Evolutionary conservation across 2,113 vertebrate genomes (phyloP).

Genomic region (Seriola rivoliana): DNA sequence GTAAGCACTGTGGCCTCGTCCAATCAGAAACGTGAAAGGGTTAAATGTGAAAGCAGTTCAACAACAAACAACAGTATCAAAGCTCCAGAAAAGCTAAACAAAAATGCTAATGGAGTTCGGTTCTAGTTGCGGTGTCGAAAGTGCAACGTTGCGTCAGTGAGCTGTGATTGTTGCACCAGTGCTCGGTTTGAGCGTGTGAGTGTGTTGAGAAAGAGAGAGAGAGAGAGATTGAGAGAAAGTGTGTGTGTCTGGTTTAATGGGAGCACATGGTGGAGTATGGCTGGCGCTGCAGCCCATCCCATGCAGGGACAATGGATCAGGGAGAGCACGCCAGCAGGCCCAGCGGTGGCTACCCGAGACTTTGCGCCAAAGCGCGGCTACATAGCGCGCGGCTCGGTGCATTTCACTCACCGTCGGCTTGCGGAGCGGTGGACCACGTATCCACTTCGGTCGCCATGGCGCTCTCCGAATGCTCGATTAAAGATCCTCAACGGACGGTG

Average conservation of each 20-base stretch:
- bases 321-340: conserved; percentile 25
- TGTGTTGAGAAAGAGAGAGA: not conserved
- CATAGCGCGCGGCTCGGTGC: not conserved
- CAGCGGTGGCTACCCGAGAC: not conserved
- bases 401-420: conserved; percentile 79
- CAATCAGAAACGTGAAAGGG: conserved; percentile 72
- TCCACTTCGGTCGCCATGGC: conserved; percentile 85
- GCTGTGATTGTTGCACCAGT: not conserved
- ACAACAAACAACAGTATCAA: conserved; percentile 2
- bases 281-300: conserved; percentile 74
- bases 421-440: conserved; percentile 72
- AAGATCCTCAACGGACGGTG: conserved; percentile 24
- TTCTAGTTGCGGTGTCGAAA: not conserved
- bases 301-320: conserved; percentile 71
- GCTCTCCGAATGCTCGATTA: conserved; percentile 57
- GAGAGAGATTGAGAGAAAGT: no score
- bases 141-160: not conserved
- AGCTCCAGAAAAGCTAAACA: not conserved
- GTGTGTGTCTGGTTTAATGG: not conserved
- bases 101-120: not conserved
- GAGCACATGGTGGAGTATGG: conserved; percentile 81
- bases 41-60: conserved; percentile 52
- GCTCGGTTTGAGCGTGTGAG: not conserved
- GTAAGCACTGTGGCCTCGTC: conserved; percentile 53
- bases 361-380: not conserved